phyloP scores from a whole-genome alignment of 2,888 invertebrate genomes.

The Ophion ventricosus region DNA sequence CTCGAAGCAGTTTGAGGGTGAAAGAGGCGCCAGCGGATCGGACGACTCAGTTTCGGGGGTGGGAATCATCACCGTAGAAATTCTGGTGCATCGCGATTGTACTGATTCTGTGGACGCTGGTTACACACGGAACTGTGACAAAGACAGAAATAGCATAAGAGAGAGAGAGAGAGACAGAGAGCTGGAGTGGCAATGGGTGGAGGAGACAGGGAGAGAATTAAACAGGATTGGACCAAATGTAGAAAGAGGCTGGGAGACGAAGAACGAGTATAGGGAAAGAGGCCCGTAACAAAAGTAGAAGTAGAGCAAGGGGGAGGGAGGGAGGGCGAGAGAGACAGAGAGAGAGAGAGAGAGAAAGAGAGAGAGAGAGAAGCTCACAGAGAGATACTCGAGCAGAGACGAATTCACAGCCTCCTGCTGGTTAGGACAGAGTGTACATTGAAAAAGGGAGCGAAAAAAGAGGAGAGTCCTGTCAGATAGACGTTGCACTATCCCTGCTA shows the following conservation, averaged over 20 bases:
- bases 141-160: not conserved
- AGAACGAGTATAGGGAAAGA: not conserved
- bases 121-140: not conserved
- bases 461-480: slow-evolving; percentile 6
- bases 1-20: not conserved
- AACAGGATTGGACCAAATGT: not conserved
- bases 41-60: not conserved
- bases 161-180: not conserved
- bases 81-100: not conserved
- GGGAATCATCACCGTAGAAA: not conserved
- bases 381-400: slow-evolving; percentile 49
- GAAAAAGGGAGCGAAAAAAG: slow-evolving; percentile 28
- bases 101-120: too few species aligned
- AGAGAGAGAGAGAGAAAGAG: slow-evolving; percentile 26
- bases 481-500: slow-evolving; percentile 47
- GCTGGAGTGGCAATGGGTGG: not conserved
- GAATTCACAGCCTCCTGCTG: slow-evolving; percentile 54
- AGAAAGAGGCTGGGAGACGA: not conserved
- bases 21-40: not conserved
- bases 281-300: not conserved
- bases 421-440: slow-evolving; percentile 41
- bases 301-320: not conserved
- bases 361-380: slow-evolving; percentile 23
- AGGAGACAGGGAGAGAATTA: not conserved
- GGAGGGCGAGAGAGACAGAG: slow-evolving; percentile 11